Base-by-base conservation (phyloP, 2,113 vertebrate species). In the Acrocephalus arundinaceus region DNA sequence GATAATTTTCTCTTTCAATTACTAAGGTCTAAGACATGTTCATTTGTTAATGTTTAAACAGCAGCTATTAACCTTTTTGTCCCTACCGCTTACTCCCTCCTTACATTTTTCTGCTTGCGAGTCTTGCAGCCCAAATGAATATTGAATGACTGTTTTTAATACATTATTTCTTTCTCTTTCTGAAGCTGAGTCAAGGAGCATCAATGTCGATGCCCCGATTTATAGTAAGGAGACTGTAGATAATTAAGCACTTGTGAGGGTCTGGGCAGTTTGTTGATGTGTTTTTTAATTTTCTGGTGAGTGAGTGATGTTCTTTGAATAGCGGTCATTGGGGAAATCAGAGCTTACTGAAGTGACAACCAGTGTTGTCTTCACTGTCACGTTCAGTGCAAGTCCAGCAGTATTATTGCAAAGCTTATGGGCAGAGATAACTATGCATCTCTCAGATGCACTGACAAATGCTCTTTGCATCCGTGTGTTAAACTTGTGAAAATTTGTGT, bases 301-400 rank as follows among this genome's bases (percentile, higher is more conserved):
- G 80, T 97, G 96, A 97, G 52, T 96, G 96, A 97, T 96, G 80
- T 88, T 97, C 92, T 97, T 96, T 90, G 92, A 90, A 93, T 94
- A 82, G 68, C 23, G 17, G 94, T 95, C 97, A 45, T 86, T 65
- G 86, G 97, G 97, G 97, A 98, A 98, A 97, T 98, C 97, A 97
- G 88, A 85, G 93, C 72, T 82, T 97, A 75, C 75, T 85, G 94
- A 97, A 95, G 97, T 78, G 65, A 46, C 96, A 63, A 48, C 89
- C 91, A 13, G 13, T 22, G 73, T 88, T 96, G 89, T 84, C 65
- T 72, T 59, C 43, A 51, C 90, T 94, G 94, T 95, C 87, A 46
- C 68, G 62, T 96, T 97, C 84, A 13, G 22, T 92, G 75, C 71
- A 52, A 94, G 93, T 94, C 96, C 82, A n/a, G 87, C 84, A 91